Evolutionary conservation across 1,140 invertebrate species (phyloP), one percentile per base, ranked within the genome.

Genomic region (Meloidogyne floridensis): DNA sequence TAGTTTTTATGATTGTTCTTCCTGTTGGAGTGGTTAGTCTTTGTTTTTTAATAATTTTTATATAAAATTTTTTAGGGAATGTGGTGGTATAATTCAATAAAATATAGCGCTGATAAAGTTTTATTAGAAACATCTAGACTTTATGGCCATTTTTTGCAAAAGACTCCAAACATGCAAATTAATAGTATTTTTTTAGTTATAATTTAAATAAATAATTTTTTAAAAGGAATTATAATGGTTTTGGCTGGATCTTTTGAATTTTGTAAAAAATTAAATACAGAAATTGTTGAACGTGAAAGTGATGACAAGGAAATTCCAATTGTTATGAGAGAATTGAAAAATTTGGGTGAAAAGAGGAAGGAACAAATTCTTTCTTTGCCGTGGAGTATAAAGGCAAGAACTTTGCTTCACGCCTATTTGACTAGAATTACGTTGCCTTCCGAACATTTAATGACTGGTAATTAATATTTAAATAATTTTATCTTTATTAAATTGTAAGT

Each of bases 11-110:
- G 96, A 94, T 99, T 76, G 95, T 96, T 78, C 91, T 99, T 85
- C 97, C 97, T 13, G 94, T 94, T 77, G 93, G 94, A 84, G 94
- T 98, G 84, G 92, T 92, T 86, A 53, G 13, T 9, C 3, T 15
- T 32, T n/a, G n/a, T 18, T 69, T 11, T 85, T 84, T 42, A 53
- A 70, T 20, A 73, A 65, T 77, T 75, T 42, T 9, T 65, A 47
- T 32, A 53, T 54, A 77, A 7, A 72, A 87, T 47, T 20, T 85
- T 87, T 53, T 87, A 92, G 92, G 96, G 96, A 72, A 95, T 95
- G 86, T 99, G 98, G 97, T 99, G 98, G 98, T 97, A 98, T 91
- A 93, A 94, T 81, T 97, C 96, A 74, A 98, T 98, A 83, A 94
- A 96, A 88, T 99, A 95, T 91, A 96, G 95, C 84, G 95, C 95